Evolutionary conservation across 2,797 vertebrate species (phyloP), one percentile per base, ranked within the genome.

Genomic region (Falco naumanni): DNA sequence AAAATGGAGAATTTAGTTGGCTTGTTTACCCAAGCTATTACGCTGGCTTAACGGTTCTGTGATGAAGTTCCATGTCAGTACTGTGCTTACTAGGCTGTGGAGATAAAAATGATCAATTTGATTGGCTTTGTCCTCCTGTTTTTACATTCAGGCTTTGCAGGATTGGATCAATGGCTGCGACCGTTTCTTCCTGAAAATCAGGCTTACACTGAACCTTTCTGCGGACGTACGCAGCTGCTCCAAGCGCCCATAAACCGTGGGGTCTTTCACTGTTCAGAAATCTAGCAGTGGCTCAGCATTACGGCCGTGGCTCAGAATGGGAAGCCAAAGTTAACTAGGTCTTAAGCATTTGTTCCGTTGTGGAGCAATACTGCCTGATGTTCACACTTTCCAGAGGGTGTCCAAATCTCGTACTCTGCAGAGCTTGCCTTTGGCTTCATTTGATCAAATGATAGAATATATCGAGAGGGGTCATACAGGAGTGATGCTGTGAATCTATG

Each of bases 11-110:
- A 85, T 93, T 83, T 2, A 7, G 53, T 51, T 85, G 65, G 18
- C 53, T 74, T 93, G 76, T 96, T 96, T 95, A 83, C 71, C 68
- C 59, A 94, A 71, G 41, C 91, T 95, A 59, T 95, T 94, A 91
- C 1, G 2, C 87, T 75, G 69, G 86, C 71, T 95, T 96, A 92
- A 71, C 89, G 0, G 3, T 68, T 94, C 75, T 8, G 25, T 91
- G 94, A 90, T 95, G 75, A 93, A 95, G 86, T 95, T 94, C 84
- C 69, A 48, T 89, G 95, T 92, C 92, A 61, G 48, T 50, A 37
- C 69, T 68, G 78, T 91, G 76, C 34, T 87, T 70, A 29, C 61
- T 37, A 93, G 83, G 43, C 91, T 86, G 54, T 48, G 70, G 57
- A 88, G 84, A 96, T 34, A 59, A 93, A 94, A 85, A 69, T 79